A percentile compares a stretch with the other conserved stretches of the same genome.
Conservation (phyloP, 2,113 vertebrate genomes). For the Bucco capensis region DNA sequence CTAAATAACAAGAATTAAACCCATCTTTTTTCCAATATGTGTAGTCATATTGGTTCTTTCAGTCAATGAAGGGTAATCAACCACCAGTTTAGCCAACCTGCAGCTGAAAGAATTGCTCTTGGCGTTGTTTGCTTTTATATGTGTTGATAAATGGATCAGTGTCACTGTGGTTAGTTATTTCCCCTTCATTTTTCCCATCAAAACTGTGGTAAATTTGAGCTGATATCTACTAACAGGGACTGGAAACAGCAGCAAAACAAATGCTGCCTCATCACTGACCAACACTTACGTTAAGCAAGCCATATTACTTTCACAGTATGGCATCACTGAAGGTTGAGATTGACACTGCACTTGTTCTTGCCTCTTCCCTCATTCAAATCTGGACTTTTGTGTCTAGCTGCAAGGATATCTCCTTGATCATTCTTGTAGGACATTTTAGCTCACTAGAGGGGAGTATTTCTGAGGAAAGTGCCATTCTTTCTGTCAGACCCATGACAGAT, state of each 20-base stretch:
- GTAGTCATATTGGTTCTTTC: not conserved
- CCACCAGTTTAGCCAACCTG: not conserved
- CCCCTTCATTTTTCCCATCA: not conserved
- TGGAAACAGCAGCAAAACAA: not conserved
- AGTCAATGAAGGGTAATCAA: not conserved
- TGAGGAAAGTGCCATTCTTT: not conserved
- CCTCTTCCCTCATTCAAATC: not conserved
- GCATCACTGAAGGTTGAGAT: not conserved
- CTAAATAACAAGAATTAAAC: constrained; percentile 20
- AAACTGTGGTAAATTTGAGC: not conserved
- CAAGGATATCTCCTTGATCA: not conserved
- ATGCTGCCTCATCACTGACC: not conserved
- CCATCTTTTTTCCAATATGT: not conserved
- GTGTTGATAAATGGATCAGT: not conserved
- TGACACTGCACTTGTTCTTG: not conserved
- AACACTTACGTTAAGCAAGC: not conserved
- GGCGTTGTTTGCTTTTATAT: not conserved
- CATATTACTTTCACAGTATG: not conserved
- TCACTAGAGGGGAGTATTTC: not conserved
- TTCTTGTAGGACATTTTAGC: rapidly evolving
- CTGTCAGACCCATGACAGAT: not conserved
- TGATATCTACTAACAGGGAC: not conserved
- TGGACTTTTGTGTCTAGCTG: not conserved
- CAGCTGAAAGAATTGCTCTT: not conserved
- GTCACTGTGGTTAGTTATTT: not conserved